Evolutionary conservation across 2,113 vertebrate genomes (phyloP).

Genomic region (Dicaeum eximium): DNA sequence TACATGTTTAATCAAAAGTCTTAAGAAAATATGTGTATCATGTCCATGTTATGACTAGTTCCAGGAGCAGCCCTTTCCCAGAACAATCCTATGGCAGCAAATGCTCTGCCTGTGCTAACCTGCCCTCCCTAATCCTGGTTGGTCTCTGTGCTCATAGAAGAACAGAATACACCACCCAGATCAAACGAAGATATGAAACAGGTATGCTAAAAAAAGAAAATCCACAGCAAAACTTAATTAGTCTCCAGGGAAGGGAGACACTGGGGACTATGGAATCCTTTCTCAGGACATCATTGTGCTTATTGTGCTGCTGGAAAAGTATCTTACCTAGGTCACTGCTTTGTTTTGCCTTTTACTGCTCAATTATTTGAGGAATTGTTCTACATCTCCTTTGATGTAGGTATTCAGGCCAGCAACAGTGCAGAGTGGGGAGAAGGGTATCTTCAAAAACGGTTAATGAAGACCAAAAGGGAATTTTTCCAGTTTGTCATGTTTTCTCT

Average conservation of each 20-base stretch:
- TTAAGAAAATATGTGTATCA: not conserved
- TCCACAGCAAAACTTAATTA: not conserved
- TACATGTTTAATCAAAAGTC: not conserved
- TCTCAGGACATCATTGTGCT: not conserved
- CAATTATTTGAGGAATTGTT: not conserved
- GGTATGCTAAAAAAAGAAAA: not conserved
- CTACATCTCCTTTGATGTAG: constrained; percentile 8
- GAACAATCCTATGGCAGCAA: not conserved
- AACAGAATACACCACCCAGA: not conserved
- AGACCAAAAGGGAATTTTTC: not conserved
- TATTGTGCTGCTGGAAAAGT: not conserved
- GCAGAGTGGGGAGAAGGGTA: not conserved
- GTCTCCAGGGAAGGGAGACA: not conserved
- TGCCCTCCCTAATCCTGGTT: not conserved
- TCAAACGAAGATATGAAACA: not conserved
- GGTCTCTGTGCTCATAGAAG: not conserved
- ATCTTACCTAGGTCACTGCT: not conserved
- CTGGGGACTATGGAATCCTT: not conserved
- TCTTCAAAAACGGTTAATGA: not conserved
- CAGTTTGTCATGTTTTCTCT: not conserved
- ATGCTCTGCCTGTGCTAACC: not conserved
- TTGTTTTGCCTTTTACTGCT: not conserved
- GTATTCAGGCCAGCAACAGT: not conserved
- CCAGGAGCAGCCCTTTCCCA: not conserved
- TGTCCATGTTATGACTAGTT: not conserved